Evolutionary conservation across 2,113 vertebrate species (phyloP).

Genomic region (Bubalus kerabau): DNA sequence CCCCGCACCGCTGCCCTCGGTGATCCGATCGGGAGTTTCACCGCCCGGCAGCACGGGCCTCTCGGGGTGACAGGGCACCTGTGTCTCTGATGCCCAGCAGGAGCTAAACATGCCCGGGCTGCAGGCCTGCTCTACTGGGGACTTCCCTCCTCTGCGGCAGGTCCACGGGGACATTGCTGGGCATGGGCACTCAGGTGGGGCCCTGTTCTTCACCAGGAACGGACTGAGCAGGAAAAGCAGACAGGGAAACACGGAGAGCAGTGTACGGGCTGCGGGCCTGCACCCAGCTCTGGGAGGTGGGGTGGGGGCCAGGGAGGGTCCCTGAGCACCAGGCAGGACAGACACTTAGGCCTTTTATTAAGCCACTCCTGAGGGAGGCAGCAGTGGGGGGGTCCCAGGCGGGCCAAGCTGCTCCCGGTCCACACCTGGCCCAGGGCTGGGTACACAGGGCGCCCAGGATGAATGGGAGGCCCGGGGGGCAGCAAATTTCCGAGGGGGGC

Average conservation of each 20-base stretch:
- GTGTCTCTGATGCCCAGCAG: accelerated
- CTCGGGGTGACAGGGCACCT: accelerated
- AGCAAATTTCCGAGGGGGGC: neutral
- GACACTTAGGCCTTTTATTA: neutral
- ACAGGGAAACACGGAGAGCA: no score
- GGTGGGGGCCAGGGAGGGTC: no score
- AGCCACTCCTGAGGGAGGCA: neutral
- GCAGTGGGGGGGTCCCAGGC: neutral
- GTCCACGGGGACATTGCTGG: accelerated
- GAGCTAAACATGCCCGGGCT: neutral
- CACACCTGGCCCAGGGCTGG: neutral
- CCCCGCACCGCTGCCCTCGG: accelerated
- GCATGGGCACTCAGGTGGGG: accelerated
- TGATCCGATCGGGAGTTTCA: neutral
- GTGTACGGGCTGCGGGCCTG: neutral
- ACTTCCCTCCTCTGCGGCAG: neutral
- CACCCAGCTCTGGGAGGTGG: accelerated
- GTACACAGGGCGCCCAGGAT: neutral
- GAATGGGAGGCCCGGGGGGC: no score
- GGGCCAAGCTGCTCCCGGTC: neutral
- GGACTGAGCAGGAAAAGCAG: accelerated
- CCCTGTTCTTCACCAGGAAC: neutral
- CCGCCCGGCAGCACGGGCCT: neutral
- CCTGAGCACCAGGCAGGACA: neutral
- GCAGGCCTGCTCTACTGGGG: neutral